A percentile compares a stretch with the other conserved stretches of the same genome.
phyloP scores from a whole-genome alignment of 2,797 vertebrate species.

The Alcedo atthis region DNA sequence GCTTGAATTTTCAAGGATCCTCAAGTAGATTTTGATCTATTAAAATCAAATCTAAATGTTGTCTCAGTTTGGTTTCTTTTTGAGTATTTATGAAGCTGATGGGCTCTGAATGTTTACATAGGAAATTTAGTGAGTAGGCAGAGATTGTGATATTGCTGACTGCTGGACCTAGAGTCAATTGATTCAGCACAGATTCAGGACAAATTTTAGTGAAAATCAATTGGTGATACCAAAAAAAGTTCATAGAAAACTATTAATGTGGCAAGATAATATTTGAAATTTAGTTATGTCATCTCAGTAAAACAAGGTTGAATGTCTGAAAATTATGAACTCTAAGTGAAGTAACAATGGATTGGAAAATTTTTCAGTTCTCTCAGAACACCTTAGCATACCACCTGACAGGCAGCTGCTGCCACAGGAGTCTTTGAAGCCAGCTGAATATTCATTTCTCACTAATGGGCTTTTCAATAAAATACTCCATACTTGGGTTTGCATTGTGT shows the following conservation, averaged over 20 bases:
- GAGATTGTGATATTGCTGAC: background rate
- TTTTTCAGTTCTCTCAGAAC: background rate
- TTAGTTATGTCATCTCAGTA: background rate
- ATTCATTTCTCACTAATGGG: background rate
- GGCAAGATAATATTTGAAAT: background rate
- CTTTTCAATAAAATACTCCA: slow-evolving; percentile 16
- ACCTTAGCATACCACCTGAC: background rate
- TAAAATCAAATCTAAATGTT: background rate
- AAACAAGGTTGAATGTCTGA: background rate
- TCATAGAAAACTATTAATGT: background rate
- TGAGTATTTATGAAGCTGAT: background rate
- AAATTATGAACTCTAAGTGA: background rate
- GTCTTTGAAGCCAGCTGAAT: background rate
- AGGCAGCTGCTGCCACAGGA: slow-evolving; percentile 7
- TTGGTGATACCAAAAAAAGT: background rate
- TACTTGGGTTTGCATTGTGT: background rate
- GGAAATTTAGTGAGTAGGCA: background rate
- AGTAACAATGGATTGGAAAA: background rate
- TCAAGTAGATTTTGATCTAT: background rate
- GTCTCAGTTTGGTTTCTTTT: background rate
- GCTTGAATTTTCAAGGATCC: background rate
- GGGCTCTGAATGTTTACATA: background rate
- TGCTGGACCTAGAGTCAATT: background rate
- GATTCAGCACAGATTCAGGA: background rate
- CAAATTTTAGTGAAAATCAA: background rate